These are phyloP conservation scores for Merops nubicus DNA, from an alignment of 2,113 vertebrate species.

Conservation along the genomic window DNA sequence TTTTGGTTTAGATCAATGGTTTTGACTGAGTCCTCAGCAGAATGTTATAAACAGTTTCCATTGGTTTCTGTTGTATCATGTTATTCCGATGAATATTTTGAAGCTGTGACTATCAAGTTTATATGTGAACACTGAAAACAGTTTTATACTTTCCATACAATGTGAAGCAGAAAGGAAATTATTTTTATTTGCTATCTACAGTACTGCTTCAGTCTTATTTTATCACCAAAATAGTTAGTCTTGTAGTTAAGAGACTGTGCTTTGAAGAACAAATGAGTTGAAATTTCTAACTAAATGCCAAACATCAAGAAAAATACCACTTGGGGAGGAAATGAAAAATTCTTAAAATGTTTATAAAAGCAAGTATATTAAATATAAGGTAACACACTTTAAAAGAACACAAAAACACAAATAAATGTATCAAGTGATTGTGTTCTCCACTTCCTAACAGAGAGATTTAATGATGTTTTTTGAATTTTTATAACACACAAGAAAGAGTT, in stretches of 20 bases:
- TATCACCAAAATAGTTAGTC: neutral
- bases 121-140: neutral
- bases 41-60: neutral
- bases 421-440: neutral
- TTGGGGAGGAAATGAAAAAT: neutral
- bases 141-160: neutral
- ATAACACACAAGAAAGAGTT: fast-evolving
- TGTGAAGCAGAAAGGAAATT: neutral
- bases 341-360: neutral
- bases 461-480: fast-evolving
- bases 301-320: neutral
- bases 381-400: neutral
- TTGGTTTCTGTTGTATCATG: neutral
- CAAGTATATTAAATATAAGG: neutral
- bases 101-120: neutral
- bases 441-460: neutral
- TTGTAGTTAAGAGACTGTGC: neutral
- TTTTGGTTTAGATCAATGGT: neutral
- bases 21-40: neutral
- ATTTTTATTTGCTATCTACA: neutral
- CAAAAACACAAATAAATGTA: fast-evolving
- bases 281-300: neutral
- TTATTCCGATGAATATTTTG: neutral
- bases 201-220: neutral
- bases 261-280: neutral